Evolutionary conservation across 2,797 vertebrate species (phyloP).

Genomic region (Pogonophryne albipinna): DNA sequence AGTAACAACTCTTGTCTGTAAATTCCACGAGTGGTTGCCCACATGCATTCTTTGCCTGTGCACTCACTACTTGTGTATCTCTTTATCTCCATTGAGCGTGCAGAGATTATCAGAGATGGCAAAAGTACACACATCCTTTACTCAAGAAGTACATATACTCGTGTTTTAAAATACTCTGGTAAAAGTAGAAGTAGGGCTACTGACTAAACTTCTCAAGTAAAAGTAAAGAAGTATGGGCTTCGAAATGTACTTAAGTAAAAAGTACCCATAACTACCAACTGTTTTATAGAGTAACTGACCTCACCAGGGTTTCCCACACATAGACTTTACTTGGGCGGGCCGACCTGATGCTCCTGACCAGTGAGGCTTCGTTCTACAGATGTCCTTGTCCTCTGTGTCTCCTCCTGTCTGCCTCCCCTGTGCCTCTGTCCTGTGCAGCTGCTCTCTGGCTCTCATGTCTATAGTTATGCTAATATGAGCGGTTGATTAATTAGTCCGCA

Average conservation of each 20-base stretch:
- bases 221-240: too few species aligned
- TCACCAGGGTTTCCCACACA: too few species aligned
- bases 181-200: too few species aligned
- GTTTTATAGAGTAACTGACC: too few species aligned
- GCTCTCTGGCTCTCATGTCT: slow-evolving; percentile 31
- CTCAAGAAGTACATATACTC: too few species aligned
- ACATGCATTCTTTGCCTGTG: not conserved
- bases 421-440: slow-evolving; percentile 71
- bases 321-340: too few species aligned
- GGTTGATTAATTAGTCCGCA: slow-evolving; percentile 54
- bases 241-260: too few species aligned
- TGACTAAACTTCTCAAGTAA: too few species aligned
- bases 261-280: too few species aligned
- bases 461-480: slow-evolving; percentile 60
- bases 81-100: slow-evolving; percentile 15
- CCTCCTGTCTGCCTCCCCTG: slow-evolving; percentile 42
- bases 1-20: not conserved
- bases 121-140: too few species aligned
- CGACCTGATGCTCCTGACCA: slow-evolving; percentile 36
- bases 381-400: slow-evolving; percentile 38
- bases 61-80: slow-evolving; percentile 28
- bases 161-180: too few species aligned
- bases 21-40: not conserved
- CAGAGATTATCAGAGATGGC: slow-evolving; percentile 12
- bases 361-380: slow-evolving; percentile 71